phyloP scores from a whole-genome alignment of 2,888 invertebrate genomes.

The Tridacna gigas region DNA sequence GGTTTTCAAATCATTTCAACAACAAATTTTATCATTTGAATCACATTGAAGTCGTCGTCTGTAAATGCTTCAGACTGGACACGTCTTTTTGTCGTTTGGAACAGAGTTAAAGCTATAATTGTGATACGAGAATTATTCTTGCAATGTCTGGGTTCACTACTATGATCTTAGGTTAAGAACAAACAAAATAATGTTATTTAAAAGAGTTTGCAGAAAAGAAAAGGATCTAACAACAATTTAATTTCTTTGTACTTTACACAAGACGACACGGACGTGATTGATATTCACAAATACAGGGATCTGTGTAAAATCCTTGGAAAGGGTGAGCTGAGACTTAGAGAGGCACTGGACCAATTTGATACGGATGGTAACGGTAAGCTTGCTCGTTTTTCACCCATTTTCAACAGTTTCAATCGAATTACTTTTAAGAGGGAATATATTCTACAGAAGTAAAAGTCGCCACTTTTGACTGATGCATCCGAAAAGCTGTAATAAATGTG shows the following conservation, averaged over 20 bases:
- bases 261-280: neutral
- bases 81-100: neutral
- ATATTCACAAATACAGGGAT: neutral
- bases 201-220: neutral
- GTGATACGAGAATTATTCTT: neutral
- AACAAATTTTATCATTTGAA: no score
- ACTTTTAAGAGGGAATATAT: no score
- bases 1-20: no score
- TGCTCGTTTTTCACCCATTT: no score
- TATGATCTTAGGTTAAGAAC: neutral
- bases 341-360: conserved; percentile 2
- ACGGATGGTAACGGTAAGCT: conserved; percentile 15
- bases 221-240: neutral
- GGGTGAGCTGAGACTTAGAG: neutral
- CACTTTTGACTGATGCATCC: no score
- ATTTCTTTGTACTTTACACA: neutral
- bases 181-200: neutral
- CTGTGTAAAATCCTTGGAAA: neutral
- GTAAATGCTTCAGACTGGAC: neutral
- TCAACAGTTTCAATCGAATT: no score
- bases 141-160: neutral
- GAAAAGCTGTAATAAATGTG: no score
- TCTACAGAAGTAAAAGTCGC: no score
- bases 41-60: neutral
- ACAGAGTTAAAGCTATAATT: neutral